These are phyloP conservation scores for Mactromeris polynyma DNA, from an alignment of 2,888 invertebrate genomes.

Conservation along the genomic window DNA sequence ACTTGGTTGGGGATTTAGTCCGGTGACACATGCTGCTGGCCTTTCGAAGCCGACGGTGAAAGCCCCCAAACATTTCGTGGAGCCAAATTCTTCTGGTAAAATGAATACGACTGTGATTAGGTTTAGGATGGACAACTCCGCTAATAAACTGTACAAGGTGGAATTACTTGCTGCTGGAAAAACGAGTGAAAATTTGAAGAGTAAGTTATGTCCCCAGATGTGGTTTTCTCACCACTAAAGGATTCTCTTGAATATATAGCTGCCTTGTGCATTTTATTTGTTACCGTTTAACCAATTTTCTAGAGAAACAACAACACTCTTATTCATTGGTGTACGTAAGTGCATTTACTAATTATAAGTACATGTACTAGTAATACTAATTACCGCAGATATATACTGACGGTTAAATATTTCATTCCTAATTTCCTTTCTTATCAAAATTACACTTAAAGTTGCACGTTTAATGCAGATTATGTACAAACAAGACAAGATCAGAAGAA, in stretches of 20 bases:
- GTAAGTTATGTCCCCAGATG: neutral
- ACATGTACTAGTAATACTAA: too few relatives aligned
- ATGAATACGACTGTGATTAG: neutral
- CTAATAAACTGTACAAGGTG: constrained; percentile 1
- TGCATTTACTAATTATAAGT: too few relatives aligned
- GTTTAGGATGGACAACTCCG: constrained; percentile 16
- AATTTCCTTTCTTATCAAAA: too few relatives aligned
- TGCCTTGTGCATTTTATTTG: too few relatives aligned
- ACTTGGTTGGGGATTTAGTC: constrained; percentile 52
- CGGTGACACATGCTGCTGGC: constrained; percentile 30
- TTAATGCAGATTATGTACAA: constrained; percentile 15
- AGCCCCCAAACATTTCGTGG: constrained; percentile 44
- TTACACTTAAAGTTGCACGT: neutral
- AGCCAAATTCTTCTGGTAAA: neutral
- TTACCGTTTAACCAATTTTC: too few relatives aligned
- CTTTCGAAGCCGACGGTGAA: constrained; percentile 37
- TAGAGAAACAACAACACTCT: too few relatives aligned
- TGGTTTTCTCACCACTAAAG: too few relatives aligned
- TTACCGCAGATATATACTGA: too few relatives aligned
- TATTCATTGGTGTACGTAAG: too few relatives aligned
- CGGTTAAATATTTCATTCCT: too few relatives aligned
- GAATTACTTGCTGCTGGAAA: constrained; percentile 2
- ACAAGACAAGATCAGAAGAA: neutral
- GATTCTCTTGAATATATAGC: too few relatives aligned
- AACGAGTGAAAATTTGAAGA: neutral